phyloP scores from a whole-genome alignment of 1,140 invertebrate genomes.

The Bombus superbus region DNA sequence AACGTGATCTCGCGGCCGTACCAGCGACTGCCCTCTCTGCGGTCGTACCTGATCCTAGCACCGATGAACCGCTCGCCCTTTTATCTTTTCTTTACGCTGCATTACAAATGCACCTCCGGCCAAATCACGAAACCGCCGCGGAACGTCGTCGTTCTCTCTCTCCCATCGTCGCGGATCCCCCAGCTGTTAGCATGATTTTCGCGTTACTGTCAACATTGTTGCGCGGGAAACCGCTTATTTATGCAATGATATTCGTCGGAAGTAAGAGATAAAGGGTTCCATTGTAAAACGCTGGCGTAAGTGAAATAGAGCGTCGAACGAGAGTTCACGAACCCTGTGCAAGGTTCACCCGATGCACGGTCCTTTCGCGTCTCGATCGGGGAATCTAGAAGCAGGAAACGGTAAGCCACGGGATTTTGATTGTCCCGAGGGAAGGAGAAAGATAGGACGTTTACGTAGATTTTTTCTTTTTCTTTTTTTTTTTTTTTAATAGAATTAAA shows the following conservation, averaged over 20 bases:
- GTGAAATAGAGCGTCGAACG: constrained; percentile 33
- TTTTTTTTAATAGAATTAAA: too few relatives aligned
- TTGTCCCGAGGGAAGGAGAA: not conserved
- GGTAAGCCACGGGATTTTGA: not conserved
- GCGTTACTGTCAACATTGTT: constrained; percentile 58
- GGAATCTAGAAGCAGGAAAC: not conserved
- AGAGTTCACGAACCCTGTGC: constrained; percentile 17
- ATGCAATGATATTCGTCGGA: constrained; percentile 39
- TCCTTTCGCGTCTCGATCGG: not conserved
- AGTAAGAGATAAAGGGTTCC: constrained; percentile 39
- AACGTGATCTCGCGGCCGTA: constrained; percentile 53
- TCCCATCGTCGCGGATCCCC: not conserved
- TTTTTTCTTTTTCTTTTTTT: not conserved
- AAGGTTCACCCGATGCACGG: not conserved
- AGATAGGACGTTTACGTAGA: not conserved
- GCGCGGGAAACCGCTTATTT: constrained; percentile 51
- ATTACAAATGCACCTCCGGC: constrained; percentile 59
- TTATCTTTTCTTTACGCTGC: constrained; percentile 68
- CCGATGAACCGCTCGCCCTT: constrained; percentile 64
- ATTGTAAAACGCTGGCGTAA: constrained; percentile 21
- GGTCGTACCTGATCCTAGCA: constrained; percentile 64
- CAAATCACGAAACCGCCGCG: constrained; percentile 52
- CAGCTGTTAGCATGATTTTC: constrained; percentile 60
- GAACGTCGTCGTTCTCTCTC: not conserved
- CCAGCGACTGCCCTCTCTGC: not conserved